A percentile compares a stretch with the other conserved stretches of the same genome.
phyloP scores from a whole-genome alignment of 2,888 invertebrate species.

The Yponomeuta evonymella region DNA sequence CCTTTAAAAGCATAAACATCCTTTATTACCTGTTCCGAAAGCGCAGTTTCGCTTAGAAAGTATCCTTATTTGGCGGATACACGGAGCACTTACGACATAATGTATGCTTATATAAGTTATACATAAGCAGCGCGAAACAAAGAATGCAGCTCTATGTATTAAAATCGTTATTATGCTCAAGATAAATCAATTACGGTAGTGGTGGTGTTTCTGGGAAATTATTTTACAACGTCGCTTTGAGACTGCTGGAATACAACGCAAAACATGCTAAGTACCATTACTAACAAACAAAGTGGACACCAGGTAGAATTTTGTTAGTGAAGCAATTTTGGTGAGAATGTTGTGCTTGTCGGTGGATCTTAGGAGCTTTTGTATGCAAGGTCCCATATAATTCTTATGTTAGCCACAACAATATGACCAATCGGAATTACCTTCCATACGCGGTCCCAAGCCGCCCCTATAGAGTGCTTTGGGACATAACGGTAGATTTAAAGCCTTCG shows the following conservation, averaged over 20 bases:
- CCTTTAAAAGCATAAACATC: constrained; percentile 33
- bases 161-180: constrained; percentile 30
- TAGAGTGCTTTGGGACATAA: constrained; percentile 40
- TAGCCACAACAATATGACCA: constrained; percentile 23
- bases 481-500: constrained; percentile 43
- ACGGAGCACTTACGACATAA: constrained; percentile 39
- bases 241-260: not conserved
- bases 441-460: constrained; percentile 19
- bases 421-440: constrained; percentile 26
- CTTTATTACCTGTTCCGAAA: constrained; percentile 36
- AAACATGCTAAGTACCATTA: not conserved
- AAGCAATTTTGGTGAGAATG: not conserved
- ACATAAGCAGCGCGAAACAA: constrained; percentile 32
- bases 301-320: not conserved
- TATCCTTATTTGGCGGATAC: constrained; percentile 18
- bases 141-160: constrained; percentile 29
- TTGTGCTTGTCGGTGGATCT: not conserved
- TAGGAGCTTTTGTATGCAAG: not conserved
- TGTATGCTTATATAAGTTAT: constrained; percentile 31
- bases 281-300: constrained; percentile 1
- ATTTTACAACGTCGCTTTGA: not conserved
- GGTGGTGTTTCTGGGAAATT: not conserved
- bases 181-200: constrained; percentile 19
- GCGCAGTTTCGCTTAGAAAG: constrained; percentile 25
- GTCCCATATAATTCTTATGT: constrained; percentile 8